Conservation (phyloP, 1,140 invertebrate genomes). For the Drosophila pachea region DNA sequence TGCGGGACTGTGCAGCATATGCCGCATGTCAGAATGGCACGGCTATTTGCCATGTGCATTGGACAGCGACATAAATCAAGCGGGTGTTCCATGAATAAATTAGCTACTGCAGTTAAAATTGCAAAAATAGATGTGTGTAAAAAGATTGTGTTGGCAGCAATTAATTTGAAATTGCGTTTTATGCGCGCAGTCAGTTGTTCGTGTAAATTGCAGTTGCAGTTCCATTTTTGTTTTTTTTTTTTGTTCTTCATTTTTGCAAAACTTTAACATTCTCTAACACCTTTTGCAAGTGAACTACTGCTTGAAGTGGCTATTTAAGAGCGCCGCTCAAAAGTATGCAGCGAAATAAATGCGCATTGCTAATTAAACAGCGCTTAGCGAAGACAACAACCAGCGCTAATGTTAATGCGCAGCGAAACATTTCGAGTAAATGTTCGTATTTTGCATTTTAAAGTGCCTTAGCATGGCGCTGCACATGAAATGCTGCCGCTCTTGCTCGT, state of each 20-base stretch:
- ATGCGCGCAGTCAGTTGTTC: too few relatives aligned
- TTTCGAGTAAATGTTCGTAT: neutral
- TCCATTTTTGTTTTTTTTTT: neutral
- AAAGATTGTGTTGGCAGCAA: conserved; percentile 3
- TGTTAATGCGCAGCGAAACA: neutral
- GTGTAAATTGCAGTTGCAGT: neutral
- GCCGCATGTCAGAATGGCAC: conserved; percentile 5
- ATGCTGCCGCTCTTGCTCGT: neutral
- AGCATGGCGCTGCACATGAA: neutral
- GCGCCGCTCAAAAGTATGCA: conserved; percentile 21
- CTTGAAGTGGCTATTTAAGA: neutral
- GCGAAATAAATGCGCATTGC: neutral
- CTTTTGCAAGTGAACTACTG: too few relatives aligned
- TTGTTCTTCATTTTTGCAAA: too few relatives aligned
- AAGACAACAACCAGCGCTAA: neutral
- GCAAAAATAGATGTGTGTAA: conserved; percentile 20
- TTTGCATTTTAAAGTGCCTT: neutral
- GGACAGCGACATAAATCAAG: conserved; percentile 39
- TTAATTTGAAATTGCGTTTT: conserved; percentile 8
- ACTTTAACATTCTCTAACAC: too few relatives aligned
- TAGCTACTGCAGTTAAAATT: conserved; percentile 39
- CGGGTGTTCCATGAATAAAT: conserved; percentile 27
- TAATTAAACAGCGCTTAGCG: conserved; percentile 1
- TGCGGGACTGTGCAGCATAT: conserved; percentile 15
- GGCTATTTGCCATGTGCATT: conserved; percentile 5